These are phyloP conservation scores for Chelon labrosus DNA, from an alignment of 2,797 vertebrate species.

Conservation along the genomic window DNA sequence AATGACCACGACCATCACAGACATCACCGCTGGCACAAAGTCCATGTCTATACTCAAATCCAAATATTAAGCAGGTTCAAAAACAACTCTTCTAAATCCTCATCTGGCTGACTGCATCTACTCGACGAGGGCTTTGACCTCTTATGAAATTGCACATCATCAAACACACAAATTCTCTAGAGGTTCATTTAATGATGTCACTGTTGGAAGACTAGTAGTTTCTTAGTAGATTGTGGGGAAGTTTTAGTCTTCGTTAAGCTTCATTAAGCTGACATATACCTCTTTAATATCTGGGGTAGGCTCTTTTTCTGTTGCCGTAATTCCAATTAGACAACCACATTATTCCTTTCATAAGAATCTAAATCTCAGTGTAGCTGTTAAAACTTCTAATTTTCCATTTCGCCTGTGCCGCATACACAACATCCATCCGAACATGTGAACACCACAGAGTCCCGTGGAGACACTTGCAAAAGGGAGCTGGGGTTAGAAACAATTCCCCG, in stretches of 20 bases:
- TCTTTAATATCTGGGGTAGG: background rate
- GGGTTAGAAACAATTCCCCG: constrained; percentile 37
- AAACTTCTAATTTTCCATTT: background rate
- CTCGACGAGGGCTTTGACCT: background rate
- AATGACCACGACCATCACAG: constrained; percentile 21
- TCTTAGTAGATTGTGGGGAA: background rate
- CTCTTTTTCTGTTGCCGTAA: background rate
- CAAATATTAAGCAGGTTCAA: constrained; percentile 9
- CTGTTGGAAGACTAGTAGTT: background rate
- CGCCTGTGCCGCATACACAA: background rate
- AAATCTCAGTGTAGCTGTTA: constrained; percentile 3
- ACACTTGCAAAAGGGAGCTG: constrained; percentile 7
- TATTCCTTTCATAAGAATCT: background rate
- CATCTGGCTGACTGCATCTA: constrained; percentile 7
- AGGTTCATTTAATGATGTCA: background rate
- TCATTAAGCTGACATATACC: background rate
- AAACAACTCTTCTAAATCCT: background rate
- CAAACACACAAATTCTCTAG: background rate
- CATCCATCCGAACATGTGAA: constrained; percentile 11
- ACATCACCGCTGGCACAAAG: background rate
- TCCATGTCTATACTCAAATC: constrained; percentile 10
- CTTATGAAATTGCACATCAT: background rate
- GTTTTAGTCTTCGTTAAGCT: background rate
- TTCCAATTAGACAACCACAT: background rate
- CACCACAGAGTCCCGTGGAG: constrained; percentile 4